Evolutionary conservation across 2,888 invertebrate genomes (phyloP).

Genomic region (Drosophila emarginata): DNA sequence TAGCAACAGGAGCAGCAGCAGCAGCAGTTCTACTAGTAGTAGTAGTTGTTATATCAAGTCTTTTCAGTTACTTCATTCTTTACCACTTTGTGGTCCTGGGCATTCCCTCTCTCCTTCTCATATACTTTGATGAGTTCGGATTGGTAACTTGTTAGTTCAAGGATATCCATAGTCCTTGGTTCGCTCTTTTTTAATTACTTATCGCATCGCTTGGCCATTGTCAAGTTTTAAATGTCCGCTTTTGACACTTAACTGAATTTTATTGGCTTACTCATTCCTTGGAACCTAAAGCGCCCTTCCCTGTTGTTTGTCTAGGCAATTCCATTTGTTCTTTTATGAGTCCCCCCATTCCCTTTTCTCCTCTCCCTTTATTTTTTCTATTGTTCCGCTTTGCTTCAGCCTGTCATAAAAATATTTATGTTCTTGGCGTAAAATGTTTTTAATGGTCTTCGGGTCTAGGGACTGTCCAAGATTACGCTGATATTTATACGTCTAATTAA

Average conservation of each 20-base stretch:
- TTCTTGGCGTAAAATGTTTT: slow-evolving; percentile 49
- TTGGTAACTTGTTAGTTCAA: background rate
- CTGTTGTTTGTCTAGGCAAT: slow-evolving; percentile 42
- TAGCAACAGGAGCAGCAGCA: slow-evolving; percentile 34
- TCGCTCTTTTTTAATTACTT: slow-evolving; percentile 61
- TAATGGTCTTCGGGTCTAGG: slow-evolving; percentile 30
- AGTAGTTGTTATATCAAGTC: background rate
- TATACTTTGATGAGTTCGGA: slow-evolving; percentile 4
- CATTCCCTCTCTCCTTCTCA: background rate
- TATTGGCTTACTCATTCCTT: slow-evolving; percentile 50
- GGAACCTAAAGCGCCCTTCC: slow-evolving; percentile 1
- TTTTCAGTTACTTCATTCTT: slow-evolving; percentile 7
- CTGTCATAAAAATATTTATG: slow-evolving; percentile 69
- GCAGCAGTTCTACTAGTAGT: background rate
- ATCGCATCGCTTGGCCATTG: slow-evolving; percentile 55
- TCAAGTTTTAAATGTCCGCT: slow-evolving; percentile 68
- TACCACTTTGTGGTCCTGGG: slow-evolving; percentile 6
- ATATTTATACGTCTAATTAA: slow-evolving; percentile 50
- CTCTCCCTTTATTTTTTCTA: background rate
- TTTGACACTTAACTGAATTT: slow-evolving; percentile 62
- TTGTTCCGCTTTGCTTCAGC: slow-evolving; percentile 51
- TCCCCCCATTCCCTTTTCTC: no score
- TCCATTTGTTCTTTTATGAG: slow-evolving; percentile 38
- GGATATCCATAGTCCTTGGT: slow-evolving; percentile 15
- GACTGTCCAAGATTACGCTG: slow-evolving; percentile 29